Evolutionary conservation across 2,113 vertebrate species (phyloP).

Genomic region (Phocoena sinus): DNA sequence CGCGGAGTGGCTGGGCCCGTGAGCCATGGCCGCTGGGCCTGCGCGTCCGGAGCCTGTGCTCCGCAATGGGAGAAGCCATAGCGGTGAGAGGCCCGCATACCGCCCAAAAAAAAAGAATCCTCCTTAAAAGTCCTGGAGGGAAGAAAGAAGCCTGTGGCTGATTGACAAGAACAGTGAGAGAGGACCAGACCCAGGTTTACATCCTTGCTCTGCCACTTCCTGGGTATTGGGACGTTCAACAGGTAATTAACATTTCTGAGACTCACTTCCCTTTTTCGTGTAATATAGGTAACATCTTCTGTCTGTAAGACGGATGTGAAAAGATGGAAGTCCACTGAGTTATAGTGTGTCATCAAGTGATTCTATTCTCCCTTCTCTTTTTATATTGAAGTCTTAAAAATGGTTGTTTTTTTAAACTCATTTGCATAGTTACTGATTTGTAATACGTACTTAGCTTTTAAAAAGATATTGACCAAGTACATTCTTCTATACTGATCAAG

Average conservation of each 20-base stretch:
- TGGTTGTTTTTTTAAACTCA: background rate
- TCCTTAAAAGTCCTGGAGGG: background rate
- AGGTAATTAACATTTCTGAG: background rate
- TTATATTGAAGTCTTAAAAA: background rate
- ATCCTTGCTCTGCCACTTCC: background rate
- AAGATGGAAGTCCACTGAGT: background rate
- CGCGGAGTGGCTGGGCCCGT: no score
- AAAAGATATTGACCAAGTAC: conserved; percentile 10
- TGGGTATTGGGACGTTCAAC: background rate
- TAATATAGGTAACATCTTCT: background rate
- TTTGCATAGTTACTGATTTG: background rate
- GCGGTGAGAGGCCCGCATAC: no score
- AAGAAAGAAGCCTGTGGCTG: background rate
- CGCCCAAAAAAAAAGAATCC: background rate
- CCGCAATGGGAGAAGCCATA: no score
- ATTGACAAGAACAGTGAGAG: background rate
- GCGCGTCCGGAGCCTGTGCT: no score
- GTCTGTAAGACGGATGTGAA: background rate
- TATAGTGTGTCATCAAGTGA: background rate
- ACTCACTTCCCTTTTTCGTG: background rate
- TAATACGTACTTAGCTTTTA: background rate
- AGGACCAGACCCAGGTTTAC: background rate
- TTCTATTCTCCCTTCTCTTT: background rate
- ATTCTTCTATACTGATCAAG: background rate
- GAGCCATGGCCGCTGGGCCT: no score